Evolutionary conservation across 2,113 vertebrate species (phyloP).

Genomic region (Lethenteron reissneri): DNA sequence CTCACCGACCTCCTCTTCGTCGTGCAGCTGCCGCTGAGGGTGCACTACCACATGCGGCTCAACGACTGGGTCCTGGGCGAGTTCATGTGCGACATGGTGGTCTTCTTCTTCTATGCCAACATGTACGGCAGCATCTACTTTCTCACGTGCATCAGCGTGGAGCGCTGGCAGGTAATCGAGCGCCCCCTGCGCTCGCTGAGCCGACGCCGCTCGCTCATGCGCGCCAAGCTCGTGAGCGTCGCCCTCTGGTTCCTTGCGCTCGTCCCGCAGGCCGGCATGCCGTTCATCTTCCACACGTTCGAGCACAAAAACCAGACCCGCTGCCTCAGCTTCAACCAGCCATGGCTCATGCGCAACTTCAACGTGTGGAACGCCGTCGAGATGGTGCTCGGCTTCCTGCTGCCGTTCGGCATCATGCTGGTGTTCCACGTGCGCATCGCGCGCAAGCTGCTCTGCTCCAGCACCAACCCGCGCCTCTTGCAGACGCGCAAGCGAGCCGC

Average conservation of each 20-base stretch:
- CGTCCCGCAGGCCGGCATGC: slow-evolving; percentile 12
- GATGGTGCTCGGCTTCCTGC: slow-evolving; percentile 19
- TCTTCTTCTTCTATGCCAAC: not conserved
- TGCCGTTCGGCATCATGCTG: slow-evolving; percentile 20
- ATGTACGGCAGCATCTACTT: slow-evolving; percentile 4
- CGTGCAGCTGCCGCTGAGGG: slow-evolving; percentile 18
- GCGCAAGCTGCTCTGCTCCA: slow-evolving; percentile 14
- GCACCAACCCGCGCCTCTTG: slow-evolving; percentile 13
- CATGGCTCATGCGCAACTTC: not conserved
- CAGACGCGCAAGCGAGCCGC: slow-evolving; percentile 20
- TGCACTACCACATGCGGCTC: slow-evolving; percentile 14
- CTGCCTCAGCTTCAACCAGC: slow-evolving; percentile 25
- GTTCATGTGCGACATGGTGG: not conserved
- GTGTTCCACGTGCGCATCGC: slow-evolving; percentile 19
- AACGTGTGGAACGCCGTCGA: slow-evolving; percentile 18
- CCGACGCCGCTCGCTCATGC: slow-evolving; percentile 4
- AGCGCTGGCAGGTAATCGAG: not conserved
- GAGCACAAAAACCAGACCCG: slow-evolving; percentile 3
- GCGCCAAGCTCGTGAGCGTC: slow-evolving; percentile 9
- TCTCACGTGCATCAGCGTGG: slow-evolving; percentile 3
- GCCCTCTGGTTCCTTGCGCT: slow-evolving; percentile 18
- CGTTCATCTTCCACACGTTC: slow-evolving; percentile 11
- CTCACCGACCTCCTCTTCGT: slow-evolving; percentile 18
- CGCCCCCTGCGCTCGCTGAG: not conserved
- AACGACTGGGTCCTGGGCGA: slow-evolving; percentile 12